Base-by-base conservation (phyloP, 1,140 invertebrate species). In the Zaprionus gabonicus region DNA sequence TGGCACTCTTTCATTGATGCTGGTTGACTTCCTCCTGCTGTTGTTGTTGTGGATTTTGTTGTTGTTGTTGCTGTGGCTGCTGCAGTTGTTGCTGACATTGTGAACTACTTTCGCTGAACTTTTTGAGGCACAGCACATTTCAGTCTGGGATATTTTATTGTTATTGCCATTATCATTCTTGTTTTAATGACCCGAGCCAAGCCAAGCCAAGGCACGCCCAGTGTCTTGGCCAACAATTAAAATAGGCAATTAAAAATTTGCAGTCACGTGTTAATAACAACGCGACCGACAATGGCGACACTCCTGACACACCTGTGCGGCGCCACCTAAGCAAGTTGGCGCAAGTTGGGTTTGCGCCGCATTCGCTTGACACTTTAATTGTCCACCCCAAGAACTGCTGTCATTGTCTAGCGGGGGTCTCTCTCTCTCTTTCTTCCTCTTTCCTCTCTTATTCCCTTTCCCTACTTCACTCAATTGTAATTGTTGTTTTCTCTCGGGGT, bases 261-360 rank as follows among this genome's bases (percentile, higher is more conserved):
- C 71, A 81, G 84, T 69, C 84, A 83, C 84, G 74, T 83, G 81
- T 78, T 83, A 76, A 79, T 79, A 87, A 87, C 81, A 78, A 49
- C 71, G 66, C 69, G 36, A 38, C 44, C 62, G 36, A 41, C 63
- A 78, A 66, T 65, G 10, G n/a, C 56, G 12, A 64, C 41, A 44
- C 53, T 55, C 25, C 46, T 70, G 38, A 66, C 71, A 74, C 13
- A 15, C 41, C 56, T 51, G 46, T 51, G 46, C 46, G n/a, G 9
- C 17, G 13, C 13, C 38, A 15, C 4, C 13, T 15, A 41, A n/a
- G 15, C 13, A 6, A n/a, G 5, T 6, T 6, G 38, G 6, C 15
- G 15, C 38, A n/a, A 41, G 15, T 41, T 1, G 6, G n/a, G 38
- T 41, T 41, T 15, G 38, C 15, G 5, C 38, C 38, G 38, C 28